Base-by-base conservation (phyloP, 2,888 invertebrate genomes). In the Yponomeuta evonymella region DNA sequence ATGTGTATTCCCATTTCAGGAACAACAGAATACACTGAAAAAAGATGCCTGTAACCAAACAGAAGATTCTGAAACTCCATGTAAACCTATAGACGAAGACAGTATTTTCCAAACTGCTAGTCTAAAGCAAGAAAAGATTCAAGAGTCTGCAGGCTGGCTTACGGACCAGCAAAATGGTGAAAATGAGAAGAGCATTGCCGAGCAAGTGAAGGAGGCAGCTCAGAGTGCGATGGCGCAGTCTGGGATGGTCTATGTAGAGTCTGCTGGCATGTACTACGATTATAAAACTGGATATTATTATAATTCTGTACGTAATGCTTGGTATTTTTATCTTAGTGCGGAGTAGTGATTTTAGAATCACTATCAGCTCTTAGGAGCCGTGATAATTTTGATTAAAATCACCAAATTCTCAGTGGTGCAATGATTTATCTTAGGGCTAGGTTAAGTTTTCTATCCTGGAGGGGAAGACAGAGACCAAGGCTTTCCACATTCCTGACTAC, bases 221-320 rank as follows among this genome's bases (percentile, higher is more conserved):
- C 95, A 96, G 82, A 93, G 93, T 81, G 96, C 95, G 5, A 85
- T 96, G 80, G 94, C 95, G 77, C 93, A 96, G 75, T 94, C 94
- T 68, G 96, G 96, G 29, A 97, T 97, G 93, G 95, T 97, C 48
- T 97, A 96, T 86, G 97, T 98, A 75, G 95, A 96, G 80, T 96
- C 95, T 2, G 96, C 96, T 36, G 97, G 97, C 75, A 94, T 97
- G 89, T 98, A 97, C 87, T 97, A 97, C 85, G 97, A 98, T 86
- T 96, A 95, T 76, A 95, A 95, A 79, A 96, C 96, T 75, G 97
- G 97, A 73, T 98, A 97, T 88, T 98, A 98, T 89, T 98, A 97
- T 82, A 97, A 97, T 92, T 94, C 97, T 76, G 97, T 97, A 93
- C 92, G 94, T 93, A 70, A 70, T 65, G 23, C 43, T 30, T 67